Conservation (phyloP, 2,113 vertebrate species). For the Microcebus ravelobensis region DNA sequence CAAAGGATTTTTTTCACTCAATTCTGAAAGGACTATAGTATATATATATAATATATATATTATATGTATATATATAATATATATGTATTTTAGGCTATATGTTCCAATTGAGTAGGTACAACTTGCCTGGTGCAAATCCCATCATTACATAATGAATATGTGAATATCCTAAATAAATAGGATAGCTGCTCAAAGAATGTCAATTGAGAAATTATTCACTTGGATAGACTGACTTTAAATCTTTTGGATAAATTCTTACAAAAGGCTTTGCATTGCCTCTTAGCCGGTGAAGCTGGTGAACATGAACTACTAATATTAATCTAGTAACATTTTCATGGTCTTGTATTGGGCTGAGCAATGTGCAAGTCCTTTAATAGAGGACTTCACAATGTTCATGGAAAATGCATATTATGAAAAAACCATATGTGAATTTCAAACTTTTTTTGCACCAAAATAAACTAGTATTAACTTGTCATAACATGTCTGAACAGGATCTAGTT, state of each 20-base stretch:
- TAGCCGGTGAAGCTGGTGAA: not conserved
- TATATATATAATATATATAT: not conserved
- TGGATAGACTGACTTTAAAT: not conserved
- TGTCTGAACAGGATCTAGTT: too few relatives aligned
- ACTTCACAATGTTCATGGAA: too few relatives aligned
- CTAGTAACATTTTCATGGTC: not conserved
- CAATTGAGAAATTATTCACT: not conserved
- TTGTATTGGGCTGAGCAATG: not conserved
- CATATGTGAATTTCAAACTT: too few relatives aligned
- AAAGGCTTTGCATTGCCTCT: not conserved
- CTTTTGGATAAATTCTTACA: not conserved
- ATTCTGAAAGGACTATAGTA: not conserved
- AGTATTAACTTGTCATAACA: too few relatives aligned
- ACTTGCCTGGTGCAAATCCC: not conserved
- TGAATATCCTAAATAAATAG: not conserved
- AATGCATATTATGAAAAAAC: too few relatives aligned
- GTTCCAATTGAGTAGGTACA: not conserved
- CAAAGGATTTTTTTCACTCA: not conserved
- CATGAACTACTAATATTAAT: not conserved
- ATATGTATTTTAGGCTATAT: not conserved
- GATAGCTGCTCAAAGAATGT: not conserved
- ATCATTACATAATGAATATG: not conserved
- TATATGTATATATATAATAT: not conserved
- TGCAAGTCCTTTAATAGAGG: not conserved
- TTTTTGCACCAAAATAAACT: too few relatives aligned